Evolutionary conservation across 2,888 invertebrate species (phyloP).

Genomic region (Synergus laeviventris): DNA sequence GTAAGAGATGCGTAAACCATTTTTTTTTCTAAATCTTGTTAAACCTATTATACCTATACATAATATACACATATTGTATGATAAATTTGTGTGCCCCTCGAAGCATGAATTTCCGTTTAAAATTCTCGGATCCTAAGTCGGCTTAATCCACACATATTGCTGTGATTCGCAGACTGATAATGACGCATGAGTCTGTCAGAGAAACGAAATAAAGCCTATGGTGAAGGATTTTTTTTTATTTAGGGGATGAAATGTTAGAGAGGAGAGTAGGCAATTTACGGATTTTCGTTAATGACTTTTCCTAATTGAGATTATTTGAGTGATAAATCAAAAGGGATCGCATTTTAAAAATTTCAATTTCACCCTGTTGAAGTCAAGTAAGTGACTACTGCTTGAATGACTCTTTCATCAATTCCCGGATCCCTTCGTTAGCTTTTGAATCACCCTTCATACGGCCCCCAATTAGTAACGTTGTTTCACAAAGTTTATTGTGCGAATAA

Average conservation of each 20-base stretch:
- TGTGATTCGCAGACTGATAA: conserved; percentile 5
- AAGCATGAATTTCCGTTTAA: conserved; percentile 4
- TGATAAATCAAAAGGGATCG: conserved; percentile 2
- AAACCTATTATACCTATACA: background rate
- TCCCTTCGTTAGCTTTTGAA: conserved; percentile 27
- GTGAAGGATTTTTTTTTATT: background rate
- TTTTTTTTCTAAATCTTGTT: background rate
- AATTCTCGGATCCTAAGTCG: background rate
- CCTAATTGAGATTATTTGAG: conserved; percentile 21
- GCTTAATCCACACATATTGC: conserved; percentile 3
- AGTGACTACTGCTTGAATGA: conserved; percentile 15
- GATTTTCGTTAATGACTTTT: conserved; percentile 25
- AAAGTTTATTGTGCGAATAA: conserved; percentile 44
- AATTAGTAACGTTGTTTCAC: conserved; percentile 44
- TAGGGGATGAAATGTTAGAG: background rate
- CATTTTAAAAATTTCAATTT: background rate
- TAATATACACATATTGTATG: background rate
- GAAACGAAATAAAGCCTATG: conserved; percentile 13
- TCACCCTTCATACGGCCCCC: conserved; percentile 20
- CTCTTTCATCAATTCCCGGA: conserved; percentile 8
- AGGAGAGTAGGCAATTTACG: background rate
- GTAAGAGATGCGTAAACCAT: background rate
- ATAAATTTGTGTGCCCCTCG: background rate
- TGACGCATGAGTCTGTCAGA: conserved; percentile 1
- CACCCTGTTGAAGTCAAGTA: background rate